These are phyloP conservation scores for Eucidaris tribuloides DNA, from an alignment of 35 echinoderm and acorn worm genomes.

Conservation along the genomic window DNA sequence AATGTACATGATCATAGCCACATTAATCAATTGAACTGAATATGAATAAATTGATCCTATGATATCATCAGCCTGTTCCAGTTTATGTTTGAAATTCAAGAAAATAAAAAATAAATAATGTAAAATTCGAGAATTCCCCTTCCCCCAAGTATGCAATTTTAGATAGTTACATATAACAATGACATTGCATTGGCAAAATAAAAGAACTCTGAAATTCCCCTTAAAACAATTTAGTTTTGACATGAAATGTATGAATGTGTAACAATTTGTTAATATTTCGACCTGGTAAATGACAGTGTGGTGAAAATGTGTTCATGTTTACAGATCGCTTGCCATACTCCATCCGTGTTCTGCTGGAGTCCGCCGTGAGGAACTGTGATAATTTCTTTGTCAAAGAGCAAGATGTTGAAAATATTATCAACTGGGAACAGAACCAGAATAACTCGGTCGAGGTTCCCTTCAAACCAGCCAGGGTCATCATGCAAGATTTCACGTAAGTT, in stretches of 20 bases:
- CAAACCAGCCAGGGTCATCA: conserved; percentile 92
- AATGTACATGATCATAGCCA: no score
- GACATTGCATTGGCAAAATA: no score
- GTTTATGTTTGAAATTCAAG: no score
- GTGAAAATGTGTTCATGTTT: not conserved
- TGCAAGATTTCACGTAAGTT: conserved; percentile 98
- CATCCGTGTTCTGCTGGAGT: conserved; percentile 88
- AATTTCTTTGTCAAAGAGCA: conserved; percentile 82
- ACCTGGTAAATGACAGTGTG: not conserved
- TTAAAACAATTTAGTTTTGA: not conserved
- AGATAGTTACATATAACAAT: no score
- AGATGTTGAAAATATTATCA: conserved; percentile 90
- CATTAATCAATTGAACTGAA: no score
- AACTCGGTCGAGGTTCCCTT: conserved; percentile 92
- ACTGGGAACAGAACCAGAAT: conserved; percentile 87
- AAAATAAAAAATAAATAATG: no score
- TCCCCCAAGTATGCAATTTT: no score
- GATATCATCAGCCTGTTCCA: no score
- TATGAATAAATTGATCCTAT: no score
- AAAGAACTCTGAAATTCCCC: not conserved
- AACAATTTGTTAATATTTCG: not conserved
- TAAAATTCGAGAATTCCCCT: no score
- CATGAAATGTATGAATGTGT: not conserved
- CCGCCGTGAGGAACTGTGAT: conserved; percentile 95
- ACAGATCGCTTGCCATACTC: conserved; percentile 90